Evolutionary conservation across 2,797 vertebrate genomes (phyloP), one percentile per base, ranked within the genome.

Genomic region (Chelmon rostratus): DNA sequence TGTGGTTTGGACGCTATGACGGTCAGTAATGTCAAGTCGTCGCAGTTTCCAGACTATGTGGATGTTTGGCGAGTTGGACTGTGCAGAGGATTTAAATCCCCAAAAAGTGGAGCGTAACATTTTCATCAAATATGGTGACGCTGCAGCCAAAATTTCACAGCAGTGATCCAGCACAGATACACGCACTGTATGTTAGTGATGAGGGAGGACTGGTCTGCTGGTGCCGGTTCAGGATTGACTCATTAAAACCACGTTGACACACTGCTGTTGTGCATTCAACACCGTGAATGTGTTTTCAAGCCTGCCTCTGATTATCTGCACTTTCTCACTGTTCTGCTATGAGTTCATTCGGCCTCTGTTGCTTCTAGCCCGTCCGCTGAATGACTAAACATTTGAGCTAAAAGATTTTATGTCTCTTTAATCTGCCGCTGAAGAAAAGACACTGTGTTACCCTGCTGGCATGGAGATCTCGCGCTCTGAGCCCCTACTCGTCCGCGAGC

Each of bases 401-500:
- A 38, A 68, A 13, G 35, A 35, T 46, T 53, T 54, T 40, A 12
- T 10, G 6, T 65, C 25, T 73, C 70, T 71, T 77, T 79, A 80
- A 83, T 88, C 79, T 73, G 37, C 56, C 50, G 7, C 44, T 33
- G 54, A 49, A 67, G 67, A 68, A 74, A 61, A 54, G 47, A 64
- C 49, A 11, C 56, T 18, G 56, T 53, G 40, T 64, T 62, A 2
- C 62, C 57, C 4, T 47, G 38, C 18, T 72, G 53, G 47, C 67
- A 73, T 77, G 69, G 16, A 57, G 61, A 73, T 57, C 58, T 37
- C 2, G 62, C 1, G 5, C 79, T 83, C 52, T 52, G 74, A 81
- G 67, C 84, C 66, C 62, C 79, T 44, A 33, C 73, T 86, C 64
- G 47, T 83, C 86, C 68, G 57, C 62, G 37, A 77, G 56, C 53